A percentile compares a stretch with the other conserved stretches of the same genome.
These are phyloP conservation scores for Crocuta crocuta DNA, from an alignment of 2,113 vertebrate genomes.

Conservation along the genomic window DNA sequence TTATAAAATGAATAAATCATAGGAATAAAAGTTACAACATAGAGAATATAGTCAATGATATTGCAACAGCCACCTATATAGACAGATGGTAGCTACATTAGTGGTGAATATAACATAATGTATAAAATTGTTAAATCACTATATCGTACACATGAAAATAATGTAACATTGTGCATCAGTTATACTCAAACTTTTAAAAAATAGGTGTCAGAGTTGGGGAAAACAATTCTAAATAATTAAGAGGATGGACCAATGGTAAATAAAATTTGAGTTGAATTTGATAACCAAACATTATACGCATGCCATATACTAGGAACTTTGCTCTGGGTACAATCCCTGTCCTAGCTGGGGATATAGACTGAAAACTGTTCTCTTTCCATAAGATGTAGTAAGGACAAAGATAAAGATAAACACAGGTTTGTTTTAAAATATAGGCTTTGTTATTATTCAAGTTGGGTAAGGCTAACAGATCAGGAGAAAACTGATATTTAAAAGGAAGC, in stretches of 20 bases:
- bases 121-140: neutral
- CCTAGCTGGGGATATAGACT: neutral
- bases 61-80: neutral
- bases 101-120: neutral
- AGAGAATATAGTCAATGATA: neutral
- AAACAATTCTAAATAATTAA: neutral
- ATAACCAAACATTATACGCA: neutral
- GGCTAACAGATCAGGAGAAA: neutral
- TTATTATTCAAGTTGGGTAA: neutral
- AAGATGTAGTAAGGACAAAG: neutral
- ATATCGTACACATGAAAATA: neutral
- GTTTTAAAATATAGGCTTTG: neutral
- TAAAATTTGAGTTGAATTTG: neutral
- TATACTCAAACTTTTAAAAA: neutral
- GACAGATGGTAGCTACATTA: neutral
- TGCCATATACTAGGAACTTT: neutral
- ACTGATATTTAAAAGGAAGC: neutral
- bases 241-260: neutral
- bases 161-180: neutral
- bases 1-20: neutral
- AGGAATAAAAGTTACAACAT: neutral
- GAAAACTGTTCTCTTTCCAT: neutral
- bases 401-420: neutral
- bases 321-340: neutral
- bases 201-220: neutral